Evolutionary conservation across 1,140 invertebrate species (phyloP).

Genomic region (Littorina saxatilis): DNA sequence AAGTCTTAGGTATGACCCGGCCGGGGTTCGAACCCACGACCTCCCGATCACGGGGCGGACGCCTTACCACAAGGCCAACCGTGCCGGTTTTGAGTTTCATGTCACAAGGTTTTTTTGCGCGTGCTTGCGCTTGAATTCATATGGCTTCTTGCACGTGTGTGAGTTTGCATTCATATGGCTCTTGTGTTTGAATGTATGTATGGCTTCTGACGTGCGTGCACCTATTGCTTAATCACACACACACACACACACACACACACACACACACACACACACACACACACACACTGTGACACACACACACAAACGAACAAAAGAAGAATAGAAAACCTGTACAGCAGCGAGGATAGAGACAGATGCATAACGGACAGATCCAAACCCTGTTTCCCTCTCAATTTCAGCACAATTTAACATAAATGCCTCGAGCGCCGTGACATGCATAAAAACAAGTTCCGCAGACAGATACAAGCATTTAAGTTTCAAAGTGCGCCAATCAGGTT

Average conservation of each 20-base stretch:
- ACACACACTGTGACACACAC: background rate
- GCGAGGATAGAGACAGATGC: background rate
- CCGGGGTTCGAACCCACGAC: too few relatives aligned
- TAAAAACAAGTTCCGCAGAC: background rate
- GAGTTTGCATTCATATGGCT: background rate
- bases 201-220: background rate
- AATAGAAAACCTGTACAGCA: background rate
- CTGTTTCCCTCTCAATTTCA: background rate
- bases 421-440: background rate
- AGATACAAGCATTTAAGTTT: background rate
- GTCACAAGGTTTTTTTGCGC: too few relatives aligned
- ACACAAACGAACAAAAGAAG: background rate
- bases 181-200: background rate
- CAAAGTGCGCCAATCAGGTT: too few relatives aligned
- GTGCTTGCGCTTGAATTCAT: too few relatives aligned
- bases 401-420: too few relatives aligned
- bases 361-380: background rate
- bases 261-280: constrained; percentile 8
- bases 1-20: too few relatives aligned
- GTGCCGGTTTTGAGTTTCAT: too few relatives aligned
- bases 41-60: too few relatives aligned
- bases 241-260: constrained; percentile 12
- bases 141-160: background rate
- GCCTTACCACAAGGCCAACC: too few relatives aligned
- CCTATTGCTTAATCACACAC: background rate